phyloP scores from a whole-genome alignment of 2,888 invertebrate genomes.

The Clusia tigrina region DNA sequence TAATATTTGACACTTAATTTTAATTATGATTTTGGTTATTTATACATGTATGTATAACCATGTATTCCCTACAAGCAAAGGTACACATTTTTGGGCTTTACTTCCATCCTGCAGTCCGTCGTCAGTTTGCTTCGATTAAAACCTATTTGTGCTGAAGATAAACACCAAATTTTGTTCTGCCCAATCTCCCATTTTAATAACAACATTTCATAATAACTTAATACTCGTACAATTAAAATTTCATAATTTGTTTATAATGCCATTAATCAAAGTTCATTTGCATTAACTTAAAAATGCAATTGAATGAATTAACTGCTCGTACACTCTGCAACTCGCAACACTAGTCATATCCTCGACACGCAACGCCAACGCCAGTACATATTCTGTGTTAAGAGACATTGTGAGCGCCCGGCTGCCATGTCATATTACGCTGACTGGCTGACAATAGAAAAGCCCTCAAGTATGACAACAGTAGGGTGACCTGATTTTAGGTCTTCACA shows the following conservation, averaged over 20 bases:
- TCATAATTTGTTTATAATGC: constrained; percentile 19
- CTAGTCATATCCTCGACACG: constrained; percentile 15
- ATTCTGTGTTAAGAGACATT: constrained; percentile 12
- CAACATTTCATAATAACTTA: too few species aligned
- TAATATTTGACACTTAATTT: too few species aligned
- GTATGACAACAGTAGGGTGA: constrained; percentile 39
- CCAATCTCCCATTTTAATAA: too few species aligned
- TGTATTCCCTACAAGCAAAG: too few species aligned
- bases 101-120: too few species aligned
- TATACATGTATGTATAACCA: too few species aligned
- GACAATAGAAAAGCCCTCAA: background rate
- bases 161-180: too few species aligned
- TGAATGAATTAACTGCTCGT: constrained; percentile 40
- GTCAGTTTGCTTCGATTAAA: too few species aligned
- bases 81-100: too few species aligned
- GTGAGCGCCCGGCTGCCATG: constrained; percentile 20
- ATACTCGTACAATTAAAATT: too few species aligned
- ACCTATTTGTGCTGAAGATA: too few species aligned
- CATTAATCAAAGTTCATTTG: constrained; percentile 34
- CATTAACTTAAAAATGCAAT: constrained; percentile 36
- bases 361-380: constrained; percentile 24
- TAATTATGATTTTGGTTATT: too few species aligned
- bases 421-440: constrained; percentile 14
- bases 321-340: constrained; percentile 28
- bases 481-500: constrained; percentile 45